Conservation (phyloP, 2,888 invertebrate genomes). For the Agonopterix alstromeriana region DNA sequence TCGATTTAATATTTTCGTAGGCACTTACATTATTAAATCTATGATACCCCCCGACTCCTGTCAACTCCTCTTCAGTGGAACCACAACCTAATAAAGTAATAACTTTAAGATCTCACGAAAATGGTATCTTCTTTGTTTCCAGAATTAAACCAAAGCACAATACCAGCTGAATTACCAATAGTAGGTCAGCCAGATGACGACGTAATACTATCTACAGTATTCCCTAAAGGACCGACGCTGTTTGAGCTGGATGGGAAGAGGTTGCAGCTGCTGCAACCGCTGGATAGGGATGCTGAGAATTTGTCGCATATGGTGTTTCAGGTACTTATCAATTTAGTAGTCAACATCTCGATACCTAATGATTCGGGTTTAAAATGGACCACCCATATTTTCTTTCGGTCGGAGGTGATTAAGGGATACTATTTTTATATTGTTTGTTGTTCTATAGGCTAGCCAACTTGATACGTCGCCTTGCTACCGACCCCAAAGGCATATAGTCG, state of each 20-base stretch:
- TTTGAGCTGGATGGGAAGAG: conserved; percentile 90
- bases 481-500: no score
- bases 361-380: no score
- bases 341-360: no score
- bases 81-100: neutral
- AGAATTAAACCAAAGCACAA: conserved; percentile 91
- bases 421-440: no score
- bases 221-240: conserved; percentile 86
- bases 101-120: neutral
- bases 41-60: no score
- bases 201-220: conserved; percentile 86
- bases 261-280: conserved; percentile 85
- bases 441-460: no score
- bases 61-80: neutral
- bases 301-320: conserved; percentile 93
- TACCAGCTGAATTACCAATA: conserved; percentile 88
- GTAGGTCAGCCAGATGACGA: conserved; percentile 88
- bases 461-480: no score
- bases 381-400: no score
- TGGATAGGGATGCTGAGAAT: conserved; percentile 91
- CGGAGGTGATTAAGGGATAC: no score
- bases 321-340: conserved; percentile 61
- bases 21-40: no score
- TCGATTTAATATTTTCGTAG: no score
- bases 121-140: conserved; percentile 38